phyloP scores from a whole-genome alignment of 1,140 invertebrate genomes.

The Pygmarrhopalites habei region DNA sequence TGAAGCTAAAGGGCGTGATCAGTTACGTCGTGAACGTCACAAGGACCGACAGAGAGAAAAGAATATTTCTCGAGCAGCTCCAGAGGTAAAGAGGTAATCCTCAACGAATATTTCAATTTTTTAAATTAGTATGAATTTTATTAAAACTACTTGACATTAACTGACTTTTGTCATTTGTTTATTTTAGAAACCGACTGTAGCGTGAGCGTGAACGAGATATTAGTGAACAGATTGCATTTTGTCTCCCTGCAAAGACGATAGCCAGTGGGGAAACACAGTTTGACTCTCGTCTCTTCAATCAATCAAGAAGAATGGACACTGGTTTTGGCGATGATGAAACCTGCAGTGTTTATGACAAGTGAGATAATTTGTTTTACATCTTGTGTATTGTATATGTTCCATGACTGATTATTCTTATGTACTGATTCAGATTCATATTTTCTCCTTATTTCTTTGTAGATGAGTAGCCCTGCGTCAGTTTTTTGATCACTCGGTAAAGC shows the following conservation, averaged over 20 bases:
- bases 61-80: constrained; percentile 85
- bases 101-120: too few species aligned
- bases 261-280: constrained; percentile 77
- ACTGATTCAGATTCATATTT: too few species aligned
- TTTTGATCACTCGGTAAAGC: too few species aligned
- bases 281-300: constrained; percentile 93
- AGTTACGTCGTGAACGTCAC: constrained; percentile 79
- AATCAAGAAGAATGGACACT: constrained; percentile 88
- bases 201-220: constrained; percentile 92
- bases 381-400: too few species aligned
- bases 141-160: too few species aligned
- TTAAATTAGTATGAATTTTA: too few species aligned
- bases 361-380: too few species aligned
- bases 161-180: too few species aligned
- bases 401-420: too few species aligned
- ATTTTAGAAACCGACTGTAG: constrained; percentile 62
- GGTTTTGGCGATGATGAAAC: constrained; percentile 97
- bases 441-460: too few species aligned
- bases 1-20: constrained; percentile 79
- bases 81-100: constrained; percentile 87
- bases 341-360: constrained; percentile 95
- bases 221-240: constrained; percentile 96
- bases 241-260: constrained; percentile 76
- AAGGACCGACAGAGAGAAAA: constrained; percentile 85
- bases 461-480: too few species aligned